These are phyloP conservation scores for Hoplostethus atlanticus DNA, from an alignment of 2,797 vertebrate species.

Conservation along the genomic window DNA sequence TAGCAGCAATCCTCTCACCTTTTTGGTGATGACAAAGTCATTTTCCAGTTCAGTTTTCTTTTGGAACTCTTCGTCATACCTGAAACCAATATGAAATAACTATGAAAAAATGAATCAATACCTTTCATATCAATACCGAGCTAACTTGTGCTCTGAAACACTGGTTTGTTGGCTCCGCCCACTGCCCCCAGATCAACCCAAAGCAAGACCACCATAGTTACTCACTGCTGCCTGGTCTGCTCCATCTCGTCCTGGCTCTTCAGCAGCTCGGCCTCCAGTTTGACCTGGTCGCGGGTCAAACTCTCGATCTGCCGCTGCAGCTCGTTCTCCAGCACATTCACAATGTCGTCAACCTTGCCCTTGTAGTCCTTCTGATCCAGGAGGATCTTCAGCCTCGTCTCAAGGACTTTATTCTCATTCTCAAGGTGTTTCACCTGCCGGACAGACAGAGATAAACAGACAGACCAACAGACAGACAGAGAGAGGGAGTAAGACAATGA, in stretches of 20 bases:
- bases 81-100: constrained; percentile 32
- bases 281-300: constrained; percentile 71
- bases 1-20: constrained; percentile 42
- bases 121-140: too few species aligned
- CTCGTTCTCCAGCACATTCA: constrained; percentile 60
- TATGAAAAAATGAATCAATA: not conserved
- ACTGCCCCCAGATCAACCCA: too few species aligned
- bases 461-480: not conserved
- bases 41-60: constrained; percentile 67
- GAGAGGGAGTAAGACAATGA: too few species aligned
- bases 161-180: too few species aligned
- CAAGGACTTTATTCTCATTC: constrained; percentile 79
- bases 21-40: constrained; percentile 72
- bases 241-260: constrained; percentile 64
- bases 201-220: not conserved
- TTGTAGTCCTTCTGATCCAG: constrained; percentile 77
- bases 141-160: too few species aligned
- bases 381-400: constrained; percentile 80
- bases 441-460: not conserved
- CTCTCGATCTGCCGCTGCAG: constrained; percentile 75
- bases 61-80: constrained; percentile 55
- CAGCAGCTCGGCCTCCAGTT: constrained; percentile 72
- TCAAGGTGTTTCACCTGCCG: constrained; percentile 82
- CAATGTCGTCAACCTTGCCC: constrained; percentile 74
- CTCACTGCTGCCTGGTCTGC: constrained; percentile 76